These are phyloP conservation scores for Scaptomyza pallida DNA, from an alignment of 1,140 invertebrate species.

Conservation along the genomic window DNA sequence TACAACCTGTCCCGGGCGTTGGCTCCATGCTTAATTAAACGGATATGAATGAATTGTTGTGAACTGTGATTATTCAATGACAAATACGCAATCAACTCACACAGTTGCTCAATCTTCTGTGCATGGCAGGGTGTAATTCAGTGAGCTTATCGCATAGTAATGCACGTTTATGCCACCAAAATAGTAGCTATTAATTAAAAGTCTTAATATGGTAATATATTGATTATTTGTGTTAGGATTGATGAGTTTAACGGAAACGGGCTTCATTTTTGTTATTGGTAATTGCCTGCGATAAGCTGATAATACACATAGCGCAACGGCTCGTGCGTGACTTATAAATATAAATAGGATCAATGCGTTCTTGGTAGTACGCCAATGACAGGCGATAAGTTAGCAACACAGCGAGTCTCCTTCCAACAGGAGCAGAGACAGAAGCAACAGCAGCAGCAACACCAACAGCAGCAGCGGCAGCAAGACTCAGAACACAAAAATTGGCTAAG, in stretches of 20 bases:
- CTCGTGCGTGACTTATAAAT: constrained; percentile 34
- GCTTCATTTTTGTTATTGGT: constrained; percentile 25
- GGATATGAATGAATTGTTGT: constrained; percentile 1
- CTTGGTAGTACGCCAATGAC: constrained; percentile 50
- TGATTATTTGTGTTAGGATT: constrained; percentile 41
- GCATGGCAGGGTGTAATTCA: constrained; percentile 15
- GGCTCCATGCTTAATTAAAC: neutral
- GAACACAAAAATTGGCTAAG: constrained; percentile 41
- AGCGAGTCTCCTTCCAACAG: constrained; percentile 30
- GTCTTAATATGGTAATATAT: constrained; percentile 41
- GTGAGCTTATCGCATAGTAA: constrained; percentile 40
- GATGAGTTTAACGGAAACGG: constrained; percentile 22
- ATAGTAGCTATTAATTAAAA: constrained; percentile 47
- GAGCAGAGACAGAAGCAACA: neutral
- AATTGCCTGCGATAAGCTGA: constrained; percentile 43
- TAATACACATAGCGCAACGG: constrained; percentile 14
- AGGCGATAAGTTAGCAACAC: constrained; percentile 46
- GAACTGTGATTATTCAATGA: constrained; percentile 28
- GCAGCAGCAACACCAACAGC: neutral
- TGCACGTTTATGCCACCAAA: constrained; percentile 31
- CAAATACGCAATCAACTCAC: constrained; percentile 17
- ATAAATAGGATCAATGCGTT: constrained; percentile 25
- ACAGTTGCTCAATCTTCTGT: neutral
- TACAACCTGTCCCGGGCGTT: neutral
- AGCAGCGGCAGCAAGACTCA: neutral